These are phyloP conservation scores for Phoebastria nigripes DNA, from an alignment of 2,797 vertebrate genomes.

Conservation along the genomic window DNA sequence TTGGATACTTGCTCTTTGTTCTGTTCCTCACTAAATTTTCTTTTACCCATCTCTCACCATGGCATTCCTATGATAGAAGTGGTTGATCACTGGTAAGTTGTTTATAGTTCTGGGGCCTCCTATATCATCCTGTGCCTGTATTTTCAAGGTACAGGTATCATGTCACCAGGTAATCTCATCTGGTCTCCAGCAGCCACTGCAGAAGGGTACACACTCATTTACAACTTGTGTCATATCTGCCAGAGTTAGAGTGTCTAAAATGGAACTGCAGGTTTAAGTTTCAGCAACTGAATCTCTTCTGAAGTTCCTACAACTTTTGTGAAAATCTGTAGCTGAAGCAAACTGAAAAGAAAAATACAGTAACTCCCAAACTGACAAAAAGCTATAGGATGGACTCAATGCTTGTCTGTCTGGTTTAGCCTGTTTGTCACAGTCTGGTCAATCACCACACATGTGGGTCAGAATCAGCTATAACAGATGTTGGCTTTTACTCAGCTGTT, in stretches of 20 bases:
- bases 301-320: background rate
- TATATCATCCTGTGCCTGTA: background rate
- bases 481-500: background rate
- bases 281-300: background rate
- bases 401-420: background rate
- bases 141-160: background rate
- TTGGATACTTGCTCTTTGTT: background rate
- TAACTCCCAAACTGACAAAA: background rate
- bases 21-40: background rate
- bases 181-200: background rate
- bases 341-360: background rate
- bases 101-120: background rate
- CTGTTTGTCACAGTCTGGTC: background rate
- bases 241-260: background rate
- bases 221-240: background rate
- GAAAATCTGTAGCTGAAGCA: background rate
- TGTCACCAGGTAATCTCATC: background rate
- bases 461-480: background rate
- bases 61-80: background rate
- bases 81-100: background rate
- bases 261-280: background rate
- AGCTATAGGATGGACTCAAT: background rate
- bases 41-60: background rate
- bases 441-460: background rate
- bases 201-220: background rate